These are phyloP conservation scores for Lithophane leautieri DNA, from an alignment of 2,888 invertebrate species.

Conservation along the genomic window DNA sequence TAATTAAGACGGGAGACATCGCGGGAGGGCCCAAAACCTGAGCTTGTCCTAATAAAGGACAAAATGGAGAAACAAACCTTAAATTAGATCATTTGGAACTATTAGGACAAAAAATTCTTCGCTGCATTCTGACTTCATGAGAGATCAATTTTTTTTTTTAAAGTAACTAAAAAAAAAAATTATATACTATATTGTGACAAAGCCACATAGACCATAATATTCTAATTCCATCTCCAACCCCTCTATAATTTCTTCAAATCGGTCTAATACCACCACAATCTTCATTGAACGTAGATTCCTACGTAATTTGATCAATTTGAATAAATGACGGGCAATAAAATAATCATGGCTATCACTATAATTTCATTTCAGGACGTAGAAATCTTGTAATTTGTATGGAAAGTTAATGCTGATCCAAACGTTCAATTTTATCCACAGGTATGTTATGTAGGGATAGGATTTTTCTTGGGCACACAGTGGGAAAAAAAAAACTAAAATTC, in stretches of 20 bases:
- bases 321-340: conserved; percentile 76
- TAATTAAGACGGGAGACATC: conserved; percentile 43
- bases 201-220: conserved; percentile 46
- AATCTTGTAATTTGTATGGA: conserved; percentile 64
- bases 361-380: conserved; percentile 69
- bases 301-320: conserved; percentile 81
- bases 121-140: neutral
- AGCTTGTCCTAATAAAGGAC: conserved; percentile 16
- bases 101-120: conserved; percentile 27
- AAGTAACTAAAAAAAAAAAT: neutral
- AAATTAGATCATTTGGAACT: conserved; percentile 43
- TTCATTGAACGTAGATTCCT: conserved; percentile 69
- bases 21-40: conserved; percentile 49
- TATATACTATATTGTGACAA: neutral
- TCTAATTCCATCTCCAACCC: conserved; percentile 55
- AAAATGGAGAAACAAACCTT: conserved; percentile 34
- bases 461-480: neutral
- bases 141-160: too few relatives aligned
- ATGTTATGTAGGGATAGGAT: neutral
- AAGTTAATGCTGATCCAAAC: conserved; percentile 25
- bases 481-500: neutral
- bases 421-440: conserved; percentile 5
- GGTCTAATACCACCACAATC: conserved; percentile 48
- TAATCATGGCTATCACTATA: conserved; percentile 72
- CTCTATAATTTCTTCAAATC: conserved; percentile 64